Evolutionary conservation across 2,888 invertebrate genomes (phyloP), one percentile per base, ranked within the genome.

Genomic region (Cinara cedri): DNA sequence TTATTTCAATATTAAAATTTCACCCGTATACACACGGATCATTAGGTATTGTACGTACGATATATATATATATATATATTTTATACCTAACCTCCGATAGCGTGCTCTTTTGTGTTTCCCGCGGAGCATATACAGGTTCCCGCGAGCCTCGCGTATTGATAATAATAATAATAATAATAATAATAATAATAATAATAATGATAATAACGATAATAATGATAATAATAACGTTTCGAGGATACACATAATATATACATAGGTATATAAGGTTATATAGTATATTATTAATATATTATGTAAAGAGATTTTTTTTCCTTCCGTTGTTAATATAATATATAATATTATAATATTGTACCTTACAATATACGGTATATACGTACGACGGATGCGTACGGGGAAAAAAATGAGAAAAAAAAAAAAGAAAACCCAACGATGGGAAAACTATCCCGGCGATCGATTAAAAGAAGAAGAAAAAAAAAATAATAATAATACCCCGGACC

Each of bases 1-100:
- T 21, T 63, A 63, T 74, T 63, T 75, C 51, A 24, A 78, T 49
- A 60, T 68, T 68, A 60, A 19, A 68, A 78, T 78, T 65, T 65
- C 49, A 57, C 57, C 68, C 46, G 34, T 60, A 68, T 34, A 34
- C 34, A 6, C 49, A 68, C 60, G 76, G 76, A 57, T 68, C 76
- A 60, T 68, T 60, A 68, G 68, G 60, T 46, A 1, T 13, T 44
- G 34, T 34, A 6, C 34, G 6, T 34, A 34, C 6, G 10, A 46
- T 54, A 46, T 44, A 46, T 46, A 46, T 46, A 46, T 46, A 46
- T 46, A 46, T 13, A 46, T 46, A 44, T 10, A 10, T 46, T 8
- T n/a, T 54, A 19, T 46, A 3, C 21, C 2, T 24, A n/a, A n/a
- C n/a, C n/a, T n/a, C n/a, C n/a, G n/a, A n/a, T 34, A 34, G 34